These are phyloP conservation scores for Pavo muticus DNA, from an alignment of 2,113 vertebrate species.

Conservation along the genomic window DNA sequence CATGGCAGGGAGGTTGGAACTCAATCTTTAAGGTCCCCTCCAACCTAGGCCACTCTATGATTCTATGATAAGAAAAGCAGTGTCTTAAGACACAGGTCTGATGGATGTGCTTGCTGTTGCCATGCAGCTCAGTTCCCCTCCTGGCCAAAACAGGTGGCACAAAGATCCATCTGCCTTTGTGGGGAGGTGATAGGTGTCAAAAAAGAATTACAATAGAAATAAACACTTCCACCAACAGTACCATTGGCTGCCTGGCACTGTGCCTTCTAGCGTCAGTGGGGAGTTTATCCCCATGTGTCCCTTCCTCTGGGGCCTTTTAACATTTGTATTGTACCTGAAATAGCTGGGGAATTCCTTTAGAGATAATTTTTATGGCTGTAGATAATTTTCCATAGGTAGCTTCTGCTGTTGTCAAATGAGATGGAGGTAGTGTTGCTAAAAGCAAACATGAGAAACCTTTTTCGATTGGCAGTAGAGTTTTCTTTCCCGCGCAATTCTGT, in stretches of 20 bases:
- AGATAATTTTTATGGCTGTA: constrained; percentile 6
- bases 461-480: not conserved
- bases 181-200: not conserved
- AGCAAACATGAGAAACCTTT: not conserved
- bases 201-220: not conserved
- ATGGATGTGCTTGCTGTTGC: not conserved
- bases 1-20: too few relatives aligned
- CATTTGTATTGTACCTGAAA: not conserved
- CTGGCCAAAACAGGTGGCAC: not conserved
- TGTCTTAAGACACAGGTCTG: not conserved
- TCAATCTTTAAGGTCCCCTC: too few relatives aligned
- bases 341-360: not conserved
- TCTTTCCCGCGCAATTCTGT: not conserved
- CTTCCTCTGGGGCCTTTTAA: not conserved
- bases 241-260: not conserved
- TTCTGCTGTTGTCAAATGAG: not conserved
- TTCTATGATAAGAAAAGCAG: not conserved
- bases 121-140: not conserved
- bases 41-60: too few relatives aligned
- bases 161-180: not conserved
- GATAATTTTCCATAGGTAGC: not conserved
- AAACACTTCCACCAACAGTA: not conserved
- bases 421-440: not conserved
- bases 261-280: not conserved
- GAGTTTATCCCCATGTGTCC: not conserved